phyloP scores from a whole-genome alignment of 1,140 invertebrate species.

The Trachelipus rathkii region DNA sequence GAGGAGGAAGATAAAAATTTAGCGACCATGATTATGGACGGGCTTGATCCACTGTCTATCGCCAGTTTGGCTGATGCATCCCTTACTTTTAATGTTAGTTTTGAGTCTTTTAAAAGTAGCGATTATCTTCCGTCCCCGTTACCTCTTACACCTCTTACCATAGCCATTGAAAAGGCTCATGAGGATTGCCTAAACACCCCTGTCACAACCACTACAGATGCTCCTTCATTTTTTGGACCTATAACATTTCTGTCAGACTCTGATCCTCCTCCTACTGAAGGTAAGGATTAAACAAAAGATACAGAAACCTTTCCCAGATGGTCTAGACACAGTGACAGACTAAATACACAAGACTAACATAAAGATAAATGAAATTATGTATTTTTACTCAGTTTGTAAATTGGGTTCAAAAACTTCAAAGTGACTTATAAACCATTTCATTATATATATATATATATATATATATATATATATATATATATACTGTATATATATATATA shows the following conservation, averaged over 20 bases:
- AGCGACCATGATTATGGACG: neutral
- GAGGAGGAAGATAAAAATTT: neutral
- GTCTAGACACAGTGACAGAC: too few relatives aligned
- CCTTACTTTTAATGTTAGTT: neutral
- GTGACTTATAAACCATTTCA: too few relatives aligned
- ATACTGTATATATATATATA: too few relatives aligned
- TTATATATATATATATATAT: too few relatives aligned
- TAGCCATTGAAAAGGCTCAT: neutral
- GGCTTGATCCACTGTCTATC: neutral
- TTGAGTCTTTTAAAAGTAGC: neutral
- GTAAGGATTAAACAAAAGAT: neutral
- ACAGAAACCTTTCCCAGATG: too few relatives aligned
- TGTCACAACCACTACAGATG: neutral
- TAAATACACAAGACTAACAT: too few relatives aligned
- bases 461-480: too few relatives aligned
- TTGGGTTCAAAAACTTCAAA: too few relatives aligned
- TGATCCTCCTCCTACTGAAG: neutral
- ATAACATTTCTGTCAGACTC: neutral
- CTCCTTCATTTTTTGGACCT: neutral
- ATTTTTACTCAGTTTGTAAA: too few relatives aligned
- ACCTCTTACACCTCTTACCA: neutral
- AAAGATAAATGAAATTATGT: too few relatives aligned
- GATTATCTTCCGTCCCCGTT: neutral
- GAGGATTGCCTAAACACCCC: constrained; percentile 1
- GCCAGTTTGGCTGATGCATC: neutral